These are phyloP conservation scores for Nycteola revayana DNA, from an alignment of 2,888 invertebrate species.

Conservation along the genomic window DNA sequence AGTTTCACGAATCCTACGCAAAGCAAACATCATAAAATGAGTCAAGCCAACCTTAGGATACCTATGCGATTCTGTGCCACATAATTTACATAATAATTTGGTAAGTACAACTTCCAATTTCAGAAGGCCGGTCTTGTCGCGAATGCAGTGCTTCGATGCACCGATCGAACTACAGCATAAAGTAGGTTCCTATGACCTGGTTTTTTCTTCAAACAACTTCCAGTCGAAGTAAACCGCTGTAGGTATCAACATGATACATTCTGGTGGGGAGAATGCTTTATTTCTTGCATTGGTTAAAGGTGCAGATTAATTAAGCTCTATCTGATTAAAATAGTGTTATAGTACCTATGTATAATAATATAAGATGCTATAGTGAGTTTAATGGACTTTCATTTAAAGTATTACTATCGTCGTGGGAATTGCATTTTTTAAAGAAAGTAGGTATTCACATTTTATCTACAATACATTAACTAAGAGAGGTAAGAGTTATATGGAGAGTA, in stretches of 20 bases:
- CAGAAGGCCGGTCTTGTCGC: constrained; percentile 38
- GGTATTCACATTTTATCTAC: no score
- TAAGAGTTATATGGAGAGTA: no score
- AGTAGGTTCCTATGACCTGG: constrained; percentile 31
- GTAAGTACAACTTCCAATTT: constrained; percentile 41
- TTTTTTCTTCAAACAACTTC: constrained; percentile 20
- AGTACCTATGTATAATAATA: no score
- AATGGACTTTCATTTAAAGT: no score
- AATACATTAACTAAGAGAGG: no score
- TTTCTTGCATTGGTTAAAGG: no score
- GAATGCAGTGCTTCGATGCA: constrained; percentile 18
- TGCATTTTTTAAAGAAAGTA: no score
- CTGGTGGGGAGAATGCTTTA: no score
- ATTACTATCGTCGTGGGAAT: no score
- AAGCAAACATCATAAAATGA: constrained; percentile 8
- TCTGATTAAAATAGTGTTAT: no score
- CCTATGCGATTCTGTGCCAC: constrained; percentile 25
- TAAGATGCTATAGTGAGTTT: no score
- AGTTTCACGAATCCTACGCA: constrained; percentile 7
- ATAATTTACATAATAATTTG: constrained; percentile 57
- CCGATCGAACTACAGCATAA: constrained; percentile 24
- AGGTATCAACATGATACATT: background rate
- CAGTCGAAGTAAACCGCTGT: background rate
- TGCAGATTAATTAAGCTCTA: no score
- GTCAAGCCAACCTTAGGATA: constrained; percentile 18